phyloP scores from a whole-genome alignment of 2,888 invertebrate species.

The Neria commutata region DNA sequence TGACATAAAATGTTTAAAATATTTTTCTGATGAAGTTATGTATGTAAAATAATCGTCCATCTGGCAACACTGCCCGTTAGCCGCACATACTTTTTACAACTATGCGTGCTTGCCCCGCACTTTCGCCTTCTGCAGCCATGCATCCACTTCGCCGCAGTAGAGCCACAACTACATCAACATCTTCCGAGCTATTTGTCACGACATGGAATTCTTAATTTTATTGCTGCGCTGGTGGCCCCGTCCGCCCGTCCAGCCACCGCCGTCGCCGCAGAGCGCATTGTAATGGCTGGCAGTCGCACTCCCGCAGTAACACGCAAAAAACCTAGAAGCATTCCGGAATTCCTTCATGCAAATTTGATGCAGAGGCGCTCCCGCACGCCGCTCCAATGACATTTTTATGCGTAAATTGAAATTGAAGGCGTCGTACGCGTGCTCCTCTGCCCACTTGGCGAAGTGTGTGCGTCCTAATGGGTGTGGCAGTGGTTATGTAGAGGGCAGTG shows the following conservation, averaged over 20 bases:
- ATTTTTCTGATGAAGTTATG: too few species aligned
- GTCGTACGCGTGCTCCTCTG: conserved; percentile 56
- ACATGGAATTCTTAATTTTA: conserved; percentile 59
- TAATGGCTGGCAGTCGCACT: conserved; percentile 15
- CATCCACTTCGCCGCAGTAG: too few species aligned
- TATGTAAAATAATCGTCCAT: too few species aligned
- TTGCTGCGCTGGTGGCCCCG: conserved; percentile 47
- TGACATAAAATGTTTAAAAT: too few species aligned
- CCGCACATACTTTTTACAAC: too few species aligned
- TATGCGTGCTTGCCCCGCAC: too few species aligned
- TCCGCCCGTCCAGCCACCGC: too few species aligned
- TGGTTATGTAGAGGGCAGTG: too few species aligned
- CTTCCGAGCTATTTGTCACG: conserved; percentile 48
- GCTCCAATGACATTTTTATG: conserved; percentile 54
- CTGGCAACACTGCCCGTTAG: too few species aligned
- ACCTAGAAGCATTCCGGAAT: too few species aligned
- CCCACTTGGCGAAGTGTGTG: too few species aligned
- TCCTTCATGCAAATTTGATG: conserved; percentile 49
- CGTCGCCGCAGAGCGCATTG: conserved; percentile 39
- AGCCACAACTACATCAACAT: conserved; percentile 6
- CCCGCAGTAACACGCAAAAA: conserved; percentile 9
- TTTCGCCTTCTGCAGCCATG: too few species aligned
- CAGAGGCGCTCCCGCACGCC: conserved; percentile 29
- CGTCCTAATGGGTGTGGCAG: conserved; percentile 9
- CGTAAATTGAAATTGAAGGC: conserved; percentile 58